These are phyloP conservation scores for Aphidius gifuensis DNA, from an alignment of 1,140 invertebrate species.

Conservation along the genomic window DNA sequence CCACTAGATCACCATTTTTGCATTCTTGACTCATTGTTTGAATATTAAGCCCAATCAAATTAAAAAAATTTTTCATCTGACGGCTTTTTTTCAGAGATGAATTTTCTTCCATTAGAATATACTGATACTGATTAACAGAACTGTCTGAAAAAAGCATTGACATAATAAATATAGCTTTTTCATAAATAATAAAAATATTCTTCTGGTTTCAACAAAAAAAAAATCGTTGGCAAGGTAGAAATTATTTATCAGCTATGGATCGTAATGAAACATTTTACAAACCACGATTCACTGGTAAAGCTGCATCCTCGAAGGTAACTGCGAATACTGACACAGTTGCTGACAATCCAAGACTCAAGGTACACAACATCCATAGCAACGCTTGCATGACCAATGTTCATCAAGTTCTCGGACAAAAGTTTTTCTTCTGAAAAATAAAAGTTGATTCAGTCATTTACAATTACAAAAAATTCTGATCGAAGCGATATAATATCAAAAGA, in stretches of 20 bases:
- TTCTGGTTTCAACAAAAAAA: no score
- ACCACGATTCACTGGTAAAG: constrained; percentile 28
- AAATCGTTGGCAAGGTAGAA: no score
- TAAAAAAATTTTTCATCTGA: constrained; percentile 65
- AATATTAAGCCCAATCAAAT: constrained; percentile 72
- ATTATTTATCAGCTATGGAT: no score
- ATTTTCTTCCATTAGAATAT: constrained; percentile 22
- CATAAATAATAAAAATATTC: no score
- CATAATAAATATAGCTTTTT: no score
- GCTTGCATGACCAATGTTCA: constrained; percentile 15
- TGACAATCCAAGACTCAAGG: constrained; percentile 34
- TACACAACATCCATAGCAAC: constrained; percentile 31
- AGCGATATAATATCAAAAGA: no score
- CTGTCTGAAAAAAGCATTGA: constrained; percentile 26
- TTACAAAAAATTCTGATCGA: no score
- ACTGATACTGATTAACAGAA: constrained; percentile 18
- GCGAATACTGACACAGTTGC: constrained; percentile 33
- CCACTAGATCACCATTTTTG: constrained; percentile 70
- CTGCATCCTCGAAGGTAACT: constrained; percentile 41
- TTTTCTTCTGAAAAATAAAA: not conserved
- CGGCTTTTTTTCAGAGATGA: constrained; percentile 33
- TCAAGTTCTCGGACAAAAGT: not conserved
- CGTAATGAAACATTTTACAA: constrained; percentile 28
- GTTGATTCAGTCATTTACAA: no score
- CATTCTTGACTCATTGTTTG: constrained; percentile 69